Evolutionary conservation across 2,888 invertebrate species (phyloP).

Genomic region (Drosophila phalerata): DNA sequence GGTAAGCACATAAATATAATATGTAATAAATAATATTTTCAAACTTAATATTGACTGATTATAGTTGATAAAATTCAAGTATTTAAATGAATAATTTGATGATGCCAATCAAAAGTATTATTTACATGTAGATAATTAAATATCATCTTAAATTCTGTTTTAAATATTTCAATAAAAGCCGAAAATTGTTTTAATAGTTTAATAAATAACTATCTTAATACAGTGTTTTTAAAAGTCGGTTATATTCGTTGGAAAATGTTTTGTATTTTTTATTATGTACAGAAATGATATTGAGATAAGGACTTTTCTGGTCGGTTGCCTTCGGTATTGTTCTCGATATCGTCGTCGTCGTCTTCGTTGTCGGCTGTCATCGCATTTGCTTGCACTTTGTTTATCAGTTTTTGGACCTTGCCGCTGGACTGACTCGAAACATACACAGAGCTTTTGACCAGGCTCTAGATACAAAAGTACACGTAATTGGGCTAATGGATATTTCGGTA

Average conservation of each 20-base stretch:
- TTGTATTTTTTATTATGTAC: neutral
- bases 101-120: too few species aligned
- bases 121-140: too few species aligned
- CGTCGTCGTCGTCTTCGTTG: conserved; percentile 21
- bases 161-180: too few species aligned
- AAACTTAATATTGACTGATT: too few species aligned
- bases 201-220: neutral
- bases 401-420: conserved; percentile 2
- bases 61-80: too few species aligned
- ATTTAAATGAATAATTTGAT: too few species aligned
- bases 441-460: conserved; percentile 38
- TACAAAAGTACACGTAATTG: conserved; percentile 81
- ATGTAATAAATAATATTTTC: too few species aligned
- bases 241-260: neutral
- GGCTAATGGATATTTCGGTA: conserved; percentile 81
- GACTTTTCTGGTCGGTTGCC: conserved; percentile 26
- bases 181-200: neutral
- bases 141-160: too few species aligned
- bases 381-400: conserved; percentile 64
- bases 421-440: neutral
- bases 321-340: conserved; percentile 28
- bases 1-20: too few species aligned
- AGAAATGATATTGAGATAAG: conserved; percentile 2
- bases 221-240: neutral
- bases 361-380: conserved; percentile 53